Evolutionary conservation across 2,888 invertebrate genomes (phyloP).

Genomic region (Anarsia innoxiella): DNA sequence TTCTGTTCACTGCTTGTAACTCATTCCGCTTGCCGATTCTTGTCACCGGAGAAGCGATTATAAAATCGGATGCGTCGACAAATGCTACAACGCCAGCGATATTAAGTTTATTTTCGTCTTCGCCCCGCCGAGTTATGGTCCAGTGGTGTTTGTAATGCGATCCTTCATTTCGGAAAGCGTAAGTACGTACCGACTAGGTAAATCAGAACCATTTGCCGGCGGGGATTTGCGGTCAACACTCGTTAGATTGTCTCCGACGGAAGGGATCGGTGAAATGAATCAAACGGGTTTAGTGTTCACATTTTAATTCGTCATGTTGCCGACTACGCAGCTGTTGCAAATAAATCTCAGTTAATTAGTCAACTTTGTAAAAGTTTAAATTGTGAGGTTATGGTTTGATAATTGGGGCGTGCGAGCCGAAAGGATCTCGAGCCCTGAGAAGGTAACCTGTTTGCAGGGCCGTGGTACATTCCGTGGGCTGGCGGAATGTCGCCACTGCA

Average conservation of each 20-base stretch:
- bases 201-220: conserved; percentile 54
- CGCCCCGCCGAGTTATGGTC: conserved; percentile 72
- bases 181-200: no score
- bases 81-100: conserved; percentile 70
- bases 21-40: no score
- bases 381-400: conserved; percentile 48
- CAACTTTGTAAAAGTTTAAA: conserved; percentile 21
- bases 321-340: conserved; percentile 49
- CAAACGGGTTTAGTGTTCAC: conserved; percentile 57
- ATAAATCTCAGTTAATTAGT: conserved; percentile 40
- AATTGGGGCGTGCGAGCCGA: conserved; percentile 43
- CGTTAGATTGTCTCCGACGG: conserved; percentile 57
- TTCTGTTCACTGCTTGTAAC: no score
- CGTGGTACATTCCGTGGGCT: conserved; percentile 59
- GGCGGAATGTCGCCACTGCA: conserved; percentile 60
- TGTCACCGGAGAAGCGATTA: conserved; percentile 61
- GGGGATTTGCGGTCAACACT: conserved; percentile 64
- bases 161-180: conserved; percentile 65
- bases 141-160: conserved; percentile 72
- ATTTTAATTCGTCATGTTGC: conserved; percentile 30
- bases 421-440: conserved; percentile 44
- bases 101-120: conserved; percentile 75
- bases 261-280: conserved; percentile 62
- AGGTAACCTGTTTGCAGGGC: conserved; percentile 65
- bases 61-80: conserved; percentile 70